A percentile compares a stretch with the other conserved stretches of the same genome.
Evolutionary conservation across 2,888 invertebrate species (phyloP).

Genomic region (Dolichomitus sp.): DNA sequence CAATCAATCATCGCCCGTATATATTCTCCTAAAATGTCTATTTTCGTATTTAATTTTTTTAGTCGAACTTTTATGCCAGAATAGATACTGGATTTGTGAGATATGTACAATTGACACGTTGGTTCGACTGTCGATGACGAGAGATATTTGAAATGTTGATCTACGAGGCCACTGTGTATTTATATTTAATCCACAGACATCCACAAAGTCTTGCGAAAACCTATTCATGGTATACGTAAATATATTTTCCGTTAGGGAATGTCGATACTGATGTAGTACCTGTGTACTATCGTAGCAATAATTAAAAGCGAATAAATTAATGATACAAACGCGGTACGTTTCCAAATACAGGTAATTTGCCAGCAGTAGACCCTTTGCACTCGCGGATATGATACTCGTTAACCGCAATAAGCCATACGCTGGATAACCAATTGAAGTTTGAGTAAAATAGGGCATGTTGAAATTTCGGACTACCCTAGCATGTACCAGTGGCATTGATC

Average conservation of each 20-base stretch:
- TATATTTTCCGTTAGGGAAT: too few species aligned
- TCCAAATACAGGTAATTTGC: neutral
- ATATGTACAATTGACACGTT: neutral
- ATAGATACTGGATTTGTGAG: neutral
- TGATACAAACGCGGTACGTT: neutral
- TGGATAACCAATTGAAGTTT: neutral
- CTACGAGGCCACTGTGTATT: too few species aligned
- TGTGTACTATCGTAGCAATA: neutral
- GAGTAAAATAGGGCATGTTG: neutral
- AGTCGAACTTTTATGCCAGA: neutral
- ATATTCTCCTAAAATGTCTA: neutral
- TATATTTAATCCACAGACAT: neutral
- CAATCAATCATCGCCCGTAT: neutral
- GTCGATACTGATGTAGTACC: too few species aligned
- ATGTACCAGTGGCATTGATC: conserved; percentile 3
- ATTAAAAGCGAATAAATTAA: too few species aligned
- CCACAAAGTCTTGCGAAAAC: neutral
- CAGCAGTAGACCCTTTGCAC: neutral
- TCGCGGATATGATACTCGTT: neutral
- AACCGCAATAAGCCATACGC: neutral
- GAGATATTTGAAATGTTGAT: neutral
- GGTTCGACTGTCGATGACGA: neutral
- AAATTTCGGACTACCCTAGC: neutral
- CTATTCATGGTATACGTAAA: too few species aligned
- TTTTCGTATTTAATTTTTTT: neutral